Percentiles rank a stretch among this genome's conserved stretches.
Conservation (phyloP, 2,888 invertebrate genomes). For the Rapana venosa region DNA sequence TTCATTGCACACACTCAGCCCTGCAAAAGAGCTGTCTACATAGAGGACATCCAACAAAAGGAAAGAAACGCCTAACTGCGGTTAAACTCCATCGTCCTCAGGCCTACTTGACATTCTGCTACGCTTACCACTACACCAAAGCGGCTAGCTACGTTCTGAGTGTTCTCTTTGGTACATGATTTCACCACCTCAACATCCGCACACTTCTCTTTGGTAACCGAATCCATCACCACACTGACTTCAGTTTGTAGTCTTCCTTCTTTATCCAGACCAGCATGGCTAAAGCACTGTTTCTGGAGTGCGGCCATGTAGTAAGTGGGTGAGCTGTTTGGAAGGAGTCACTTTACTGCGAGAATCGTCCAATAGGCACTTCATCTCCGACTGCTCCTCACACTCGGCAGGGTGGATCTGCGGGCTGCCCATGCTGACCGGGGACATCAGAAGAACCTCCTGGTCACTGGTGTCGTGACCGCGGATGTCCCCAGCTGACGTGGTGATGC, state of each 20-base stretch:
- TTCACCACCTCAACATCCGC: too few relatives aligned
- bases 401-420: not conserved
- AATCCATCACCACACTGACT: too few relatives aligned
- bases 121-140: too few relatives aligned
- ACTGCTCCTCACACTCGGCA: constrained; percentile 20
- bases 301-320: constrained; percentile 29
- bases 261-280: not conserved
- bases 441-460: not conserved
- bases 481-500: not conserved
- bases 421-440: constrained; percentile 1
- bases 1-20: too few relatives aligned
- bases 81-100: too few relatives aligned
- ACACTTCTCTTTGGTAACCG: too few relatives aligned
- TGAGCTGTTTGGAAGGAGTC: constrained; percentile 3
- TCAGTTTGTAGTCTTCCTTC: not conserved
- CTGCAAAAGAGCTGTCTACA: too few relatives aligned
- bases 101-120: too few relatives aligned
- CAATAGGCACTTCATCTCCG: constrained; percentile 37
- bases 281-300: constrained; percentile 37
- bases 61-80: too few relatives aligned
- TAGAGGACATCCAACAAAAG: too few relatives aligned
- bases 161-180: too few relatives aligned
- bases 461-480: not conserved
- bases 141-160: too few relatives aligned
- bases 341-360: constrained; percentile 28